These are phyloP conservation scores for Brachyopa scutellaris DNA, from an alignment of 2,888 invertebrate genomes.

Conservation along the genomic window DNA sequence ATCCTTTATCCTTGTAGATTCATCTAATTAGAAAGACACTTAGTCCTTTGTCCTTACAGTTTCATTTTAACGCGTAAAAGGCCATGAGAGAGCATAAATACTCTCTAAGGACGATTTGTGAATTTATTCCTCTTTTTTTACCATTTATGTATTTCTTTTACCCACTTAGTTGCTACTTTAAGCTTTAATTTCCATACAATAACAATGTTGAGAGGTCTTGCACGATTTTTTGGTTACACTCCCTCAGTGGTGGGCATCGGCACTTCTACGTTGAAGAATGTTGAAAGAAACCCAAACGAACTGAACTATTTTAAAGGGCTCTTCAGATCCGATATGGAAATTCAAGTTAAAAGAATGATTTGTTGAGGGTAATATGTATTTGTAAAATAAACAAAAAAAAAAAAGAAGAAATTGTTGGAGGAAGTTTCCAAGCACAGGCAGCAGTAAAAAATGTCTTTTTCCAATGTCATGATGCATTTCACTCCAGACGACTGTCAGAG, in stretches of 20 bases:
- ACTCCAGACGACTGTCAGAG: constrained; percentile 47
- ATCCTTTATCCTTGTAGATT: no score
- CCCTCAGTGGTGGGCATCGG: not conserved
- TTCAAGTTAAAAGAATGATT: no score
- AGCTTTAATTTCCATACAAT: constrained; percentile 4
- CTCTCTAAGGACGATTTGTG: not conserved
- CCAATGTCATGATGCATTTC: constrained; percentile 64
- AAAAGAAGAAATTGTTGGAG: no score
- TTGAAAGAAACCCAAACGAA: not conserved
- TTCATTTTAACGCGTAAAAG: no score
- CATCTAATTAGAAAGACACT: no score
- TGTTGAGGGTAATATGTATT: no score
- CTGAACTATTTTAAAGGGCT: not conserved
- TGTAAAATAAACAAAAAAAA: no score
- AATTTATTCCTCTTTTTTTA: no score
- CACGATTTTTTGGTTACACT: constrained; percentile 11
- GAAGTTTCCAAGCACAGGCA: no score
- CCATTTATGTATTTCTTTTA: not conserved
- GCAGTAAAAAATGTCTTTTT: no score
- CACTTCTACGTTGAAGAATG: not conserved
- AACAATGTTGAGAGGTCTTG: constrained; percentile 8
- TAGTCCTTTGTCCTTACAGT: no score
- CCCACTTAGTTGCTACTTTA: not conserved
- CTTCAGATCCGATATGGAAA: not conserved
- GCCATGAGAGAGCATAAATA: no score